Base-by-base conservation (phyloP, 2,888 invertebrate genomes). In the Lithosia quadra region DNA sequence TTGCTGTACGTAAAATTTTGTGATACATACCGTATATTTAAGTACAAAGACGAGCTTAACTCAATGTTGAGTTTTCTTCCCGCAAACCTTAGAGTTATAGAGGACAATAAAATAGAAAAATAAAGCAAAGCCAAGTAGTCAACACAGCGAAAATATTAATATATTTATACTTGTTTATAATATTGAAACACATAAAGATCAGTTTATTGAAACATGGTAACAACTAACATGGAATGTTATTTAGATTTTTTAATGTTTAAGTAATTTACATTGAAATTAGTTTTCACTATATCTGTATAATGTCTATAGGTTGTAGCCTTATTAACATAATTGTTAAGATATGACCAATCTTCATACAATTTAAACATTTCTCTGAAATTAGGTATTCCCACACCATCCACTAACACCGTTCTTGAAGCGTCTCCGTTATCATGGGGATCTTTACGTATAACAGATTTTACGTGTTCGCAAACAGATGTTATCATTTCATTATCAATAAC, bases 301-400 rank as follows among this genome's bases (percentile, higher is more conserved):
- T 61, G 61, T 24, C 39, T 36, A 39, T 39, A 61, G 22, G 36
- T 39, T 22, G 36, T 43, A 22, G 60, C 60, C 21, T 39, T 39
- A 39, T 60, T 60, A 60, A n/a, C 11, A 22, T 60, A 60, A 11
- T 60, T 22, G 39, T 36, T 3, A 60, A 60, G 36, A 60, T 13
- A 13, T 22, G 36, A 39, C 43, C 61, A 61, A 2, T 61, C 15
- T 22, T 61, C 22, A 39, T 61, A 61, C 5, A n/a, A 36, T 18
- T 13, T 21, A 43, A 61, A 61, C 61, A 61, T 39, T 22, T 36
- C 22, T 15, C 8, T 43, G 18, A 43, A 43, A 43, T 7, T 5
- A 43, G 43, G 43, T 18, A 18, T 0, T 43, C 3, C 1, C 18
- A 18, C 43, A 18, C 13, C 18, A 43, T 43, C 3, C 18, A 43